Conservation (phyloP, 2,113 vertebrate species). For the Papio anubis region DNA sequence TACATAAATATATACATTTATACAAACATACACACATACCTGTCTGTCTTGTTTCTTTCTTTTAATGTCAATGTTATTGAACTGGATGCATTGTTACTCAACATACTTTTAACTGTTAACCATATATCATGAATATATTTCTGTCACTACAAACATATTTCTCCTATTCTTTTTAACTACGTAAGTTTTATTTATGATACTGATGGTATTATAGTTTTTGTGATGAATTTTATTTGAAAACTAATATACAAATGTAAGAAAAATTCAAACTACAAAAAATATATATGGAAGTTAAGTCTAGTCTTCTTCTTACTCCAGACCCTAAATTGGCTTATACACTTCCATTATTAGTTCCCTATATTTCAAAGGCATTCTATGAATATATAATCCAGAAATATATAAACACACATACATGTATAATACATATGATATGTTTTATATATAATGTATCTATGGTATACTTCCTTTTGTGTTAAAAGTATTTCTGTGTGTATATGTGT, state of each 20-base stretch:
- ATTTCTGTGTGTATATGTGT: neutral
- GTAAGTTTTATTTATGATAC: neutral
- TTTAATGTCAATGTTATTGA: neutral
- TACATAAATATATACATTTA: neutral
- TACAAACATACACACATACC: neutral
- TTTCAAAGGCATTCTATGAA: neutral
- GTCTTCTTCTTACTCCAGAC: neutral
- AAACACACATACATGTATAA: too few species aligned
- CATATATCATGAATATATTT: neutral
- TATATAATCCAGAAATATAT: neutral
- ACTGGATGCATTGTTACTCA: neutral
- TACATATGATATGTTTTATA: neutral
- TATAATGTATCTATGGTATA: neutral
- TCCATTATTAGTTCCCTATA: neutral
- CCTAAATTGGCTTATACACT: neutral
- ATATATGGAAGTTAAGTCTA: neutral
- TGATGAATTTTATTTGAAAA: constrained; percentile 10
- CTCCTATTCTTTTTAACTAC: neutral
- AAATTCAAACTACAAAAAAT: neutral
- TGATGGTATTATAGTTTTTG: neutral
- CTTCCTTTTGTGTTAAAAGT: neutral
- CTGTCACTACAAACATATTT: neutral
- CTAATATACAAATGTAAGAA: neutral
- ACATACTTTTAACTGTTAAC: neutral
- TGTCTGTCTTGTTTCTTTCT: neutral